phyloP scores from a whole-genome alignment of 2,888 invertebrate genomes.

The Nemoura dubitans region DNA sequence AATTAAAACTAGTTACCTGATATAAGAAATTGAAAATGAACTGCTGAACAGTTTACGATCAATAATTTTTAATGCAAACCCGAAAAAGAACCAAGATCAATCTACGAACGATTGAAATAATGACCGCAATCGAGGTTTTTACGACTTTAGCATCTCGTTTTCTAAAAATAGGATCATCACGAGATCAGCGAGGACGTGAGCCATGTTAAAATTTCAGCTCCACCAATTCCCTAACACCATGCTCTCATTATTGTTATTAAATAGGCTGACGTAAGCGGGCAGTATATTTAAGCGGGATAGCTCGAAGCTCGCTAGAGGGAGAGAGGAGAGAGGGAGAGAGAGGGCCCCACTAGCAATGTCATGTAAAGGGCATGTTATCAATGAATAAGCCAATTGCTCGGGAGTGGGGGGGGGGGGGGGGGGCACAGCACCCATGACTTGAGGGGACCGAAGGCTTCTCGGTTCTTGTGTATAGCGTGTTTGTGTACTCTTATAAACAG shows the following conservation, averaged over 20 bases:
- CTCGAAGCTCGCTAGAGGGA: not conserved
- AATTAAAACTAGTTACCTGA: not conserved
- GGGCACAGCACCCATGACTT: not conserved
- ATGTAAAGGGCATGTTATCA: conserved; percentile 37
- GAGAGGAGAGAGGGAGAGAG: too few species aligned
- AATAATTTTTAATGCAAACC: too few species aligned
- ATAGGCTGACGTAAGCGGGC: not conserved
- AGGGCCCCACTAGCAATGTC: conserved; percentile 39
- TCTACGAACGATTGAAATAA: too few species aligned
- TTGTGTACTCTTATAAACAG: not conserved
- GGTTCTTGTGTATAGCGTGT: not conserved
- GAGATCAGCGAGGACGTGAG: too few species aligned
- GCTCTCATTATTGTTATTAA: not conserved
- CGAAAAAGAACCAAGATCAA: too few species aligned
- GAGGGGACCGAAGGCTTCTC: not conserved
- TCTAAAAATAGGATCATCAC: too few species aligned
- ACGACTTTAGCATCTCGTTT: too few species aligned
- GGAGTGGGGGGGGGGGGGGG: conserved; percentile 20
- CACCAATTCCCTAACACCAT: not conserved
- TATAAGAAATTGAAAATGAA: not conserved
- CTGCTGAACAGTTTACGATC: too few species aligned
- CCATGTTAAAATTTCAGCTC: too few species aligned
- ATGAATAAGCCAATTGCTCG: conserved; percentile 22
- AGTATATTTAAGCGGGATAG: not conserved
- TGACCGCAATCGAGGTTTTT: too few species aligned